phyloP scores from a whole-genome alignment of 2,888 invertebrate genomes.

The Amiota communis region DNA sequence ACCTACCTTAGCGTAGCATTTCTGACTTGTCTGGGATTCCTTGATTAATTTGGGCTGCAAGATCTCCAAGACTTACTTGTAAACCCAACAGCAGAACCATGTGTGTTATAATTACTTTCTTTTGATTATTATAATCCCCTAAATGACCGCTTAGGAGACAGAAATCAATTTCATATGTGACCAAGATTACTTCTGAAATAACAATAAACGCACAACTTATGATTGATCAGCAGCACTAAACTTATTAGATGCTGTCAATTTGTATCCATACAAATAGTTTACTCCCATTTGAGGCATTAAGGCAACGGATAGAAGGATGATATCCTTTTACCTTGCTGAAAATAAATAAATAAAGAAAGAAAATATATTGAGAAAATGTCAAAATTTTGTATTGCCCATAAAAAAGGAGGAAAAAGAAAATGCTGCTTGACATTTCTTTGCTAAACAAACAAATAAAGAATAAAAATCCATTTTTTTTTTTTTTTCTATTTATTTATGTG shows the following conservation, averaged over 20 bases:
- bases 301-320: constrained; percentile 43
- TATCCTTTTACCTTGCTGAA: too few species aligned
- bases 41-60: too few species aligned
- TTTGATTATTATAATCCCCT: too few species aligned
- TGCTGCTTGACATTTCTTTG: constrained; percentile 64
- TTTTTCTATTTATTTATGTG: not conserved
- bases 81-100: too few species aligned
- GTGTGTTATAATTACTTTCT: too few species aligned
- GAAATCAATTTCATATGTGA: constrained; percentile 4
- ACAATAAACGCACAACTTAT: not conserved
- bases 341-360: not conserved
- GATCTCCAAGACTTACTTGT: too few species aligned
- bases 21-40: too few species aligned
- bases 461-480: not conserved
- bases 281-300: constrained; percentile 63
- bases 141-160: not conserved
- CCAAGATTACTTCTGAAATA: not conserved
- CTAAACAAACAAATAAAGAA: constrained; percentile 53
- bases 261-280: constrained; percentile 54
- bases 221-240: constrained; percentile 35
- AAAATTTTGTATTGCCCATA: constrained; percentile 2
- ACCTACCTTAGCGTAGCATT: too few species aligned
- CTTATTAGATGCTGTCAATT: constrained; percentile 43
- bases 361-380: not conserved
- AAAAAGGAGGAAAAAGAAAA: constrained; percentile 24